phyloP scores from a whole-genome alignment of 2,888 invertebrate species.

The Neuroscelio doddi region DNA sequence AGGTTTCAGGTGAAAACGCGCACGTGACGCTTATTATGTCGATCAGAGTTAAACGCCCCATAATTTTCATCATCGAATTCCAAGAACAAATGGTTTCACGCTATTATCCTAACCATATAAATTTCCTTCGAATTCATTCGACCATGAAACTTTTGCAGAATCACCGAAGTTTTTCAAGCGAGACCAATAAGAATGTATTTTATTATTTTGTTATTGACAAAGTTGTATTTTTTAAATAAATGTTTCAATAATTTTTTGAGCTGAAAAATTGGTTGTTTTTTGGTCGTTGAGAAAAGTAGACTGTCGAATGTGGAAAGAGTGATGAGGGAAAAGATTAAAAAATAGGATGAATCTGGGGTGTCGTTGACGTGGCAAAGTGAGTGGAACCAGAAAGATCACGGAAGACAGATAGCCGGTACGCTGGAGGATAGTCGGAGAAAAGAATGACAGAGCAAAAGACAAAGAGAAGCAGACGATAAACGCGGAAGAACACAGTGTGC shows the following conservation, averaged over 20 bases:
- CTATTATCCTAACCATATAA: background rate
- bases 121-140: background rate
- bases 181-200: background rate
- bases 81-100: too few species aligned
- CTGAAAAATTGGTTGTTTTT: too few species aligned
- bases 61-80: too few species aligned
- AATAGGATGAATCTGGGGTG: background rate
- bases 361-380: background rate
- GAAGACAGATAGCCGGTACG: background rate
- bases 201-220: background rate
- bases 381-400: background rate
- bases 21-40: too few species aligned
- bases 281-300: too few species aligned
- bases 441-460: conserved; percentile 7
- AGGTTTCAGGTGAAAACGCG: too few species aligned
- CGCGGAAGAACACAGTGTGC: conserved; percentile 1
- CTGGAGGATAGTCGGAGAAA: background rate
- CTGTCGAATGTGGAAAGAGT: background rate
- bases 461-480: conserved; percentile 15
- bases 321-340: background rate
- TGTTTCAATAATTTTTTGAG: background rate
- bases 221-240: background rate
- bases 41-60: too few species aligned
- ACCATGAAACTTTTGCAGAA: background rate
- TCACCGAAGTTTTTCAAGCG: background rate